Conservation (phyloP, 1,140 invertebrate species). For the Aradophagus sp. region DNA sequence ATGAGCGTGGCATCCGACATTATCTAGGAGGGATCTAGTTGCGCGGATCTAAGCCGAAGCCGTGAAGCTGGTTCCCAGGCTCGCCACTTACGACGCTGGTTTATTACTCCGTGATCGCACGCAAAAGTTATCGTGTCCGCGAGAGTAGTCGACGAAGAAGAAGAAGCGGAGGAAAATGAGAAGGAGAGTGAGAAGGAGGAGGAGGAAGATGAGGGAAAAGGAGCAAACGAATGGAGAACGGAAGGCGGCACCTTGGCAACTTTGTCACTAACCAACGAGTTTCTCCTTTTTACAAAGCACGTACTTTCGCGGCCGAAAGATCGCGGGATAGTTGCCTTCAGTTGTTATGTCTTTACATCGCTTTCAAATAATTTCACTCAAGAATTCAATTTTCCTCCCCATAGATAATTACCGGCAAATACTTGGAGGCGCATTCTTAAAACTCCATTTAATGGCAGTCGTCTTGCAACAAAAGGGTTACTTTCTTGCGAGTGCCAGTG, state of each 20-base stretch:
- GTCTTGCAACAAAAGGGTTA: no score
- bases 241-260: slow-evolving; percentile 41
- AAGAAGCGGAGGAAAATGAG: slow-evolving; percentile 12
- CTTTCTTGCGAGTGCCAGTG: no score
- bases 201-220: slow-evolving; percentile 1
- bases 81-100: slow-evolving; percentile 56
- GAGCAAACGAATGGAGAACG: slow-evolving; percentile 16
- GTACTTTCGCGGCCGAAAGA: slow-evolving; percentile 23
- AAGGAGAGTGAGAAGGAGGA: neutral
- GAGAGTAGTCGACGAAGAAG: slow-evolving; percentile 27
- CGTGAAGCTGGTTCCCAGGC: slow-evolving; percentile 60
- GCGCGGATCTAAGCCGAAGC: slow-evolving; percentile 58
- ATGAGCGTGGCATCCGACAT: slow-evolving; percentile 58
- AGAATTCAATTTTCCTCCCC: no score
- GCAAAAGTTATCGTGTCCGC: slow-evolving; percentile 55
- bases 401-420: no score
- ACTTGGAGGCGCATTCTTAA: no score
- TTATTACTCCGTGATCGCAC: slow-evolving; percentile 59
- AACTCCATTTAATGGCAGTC: no score
- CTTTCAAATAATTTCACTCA: slow-evolving; percentile 26
- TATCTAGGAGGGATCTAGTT: slow-evolving; percentile 59
- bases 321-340: slow-evolving; percentile 17
- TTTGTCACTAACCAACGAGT: slow-evolving; percentile 49
- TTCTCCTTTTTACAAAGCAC: slow-evolving; percentile 32
- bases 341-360: no score